Conservation (phyloP, 2,888 invertebrate species). For the Orgyia antiqua region DNA sequence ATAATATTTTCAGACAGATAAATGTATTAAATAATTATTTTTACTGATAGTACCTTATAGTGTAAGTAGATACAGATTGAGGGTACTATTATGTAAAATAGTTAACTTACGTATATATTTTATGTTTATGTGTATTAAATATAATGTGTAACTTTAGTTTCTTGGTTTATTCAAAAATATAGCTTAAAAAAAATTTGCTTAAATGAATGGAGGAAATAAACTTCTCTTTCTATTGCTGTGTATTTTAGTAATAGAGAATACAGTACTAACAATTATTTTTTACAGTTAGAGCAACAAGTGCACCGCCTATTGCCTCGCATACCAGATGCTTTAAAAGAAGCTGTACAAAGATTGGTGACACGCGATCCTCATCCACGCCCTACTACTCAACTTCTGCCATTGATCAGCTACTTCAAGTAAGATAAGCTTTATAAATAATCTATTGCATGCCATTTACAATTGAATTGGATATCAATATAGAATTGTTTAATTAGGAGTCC, state of each 20-base stretch:
- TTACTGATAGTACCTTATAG: too few relatives aligned
- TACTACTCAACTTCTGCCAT: slow-evolving; percentile 91
- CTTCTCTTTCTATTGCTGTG: too few relatives aligned
- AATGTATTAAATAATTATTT: not conserved
- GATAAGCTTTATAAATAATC: slow-evolving; percentile 15
- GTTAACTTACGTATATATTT: too few relatives aligned
- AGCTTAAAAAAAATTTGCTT: too few relatives aligned
- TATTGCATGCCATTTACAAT: too few relatives aligned
- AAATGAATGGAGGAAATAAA: too few relatives aligned
- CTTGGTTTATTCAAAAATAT: not conserved
- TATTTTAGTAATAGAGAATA: too few relatives aligned
- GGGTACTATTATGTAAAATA: too few relatives aligned
- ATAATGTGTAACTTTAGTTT: not conserved
- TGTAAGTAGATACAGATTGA: too few relatives aligned
- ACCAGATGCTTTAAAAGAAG: slow-evolving; percentile 92
- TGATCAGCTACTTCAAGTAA: slow-evolving; percentile 95
- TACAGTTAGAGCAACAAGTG: slow-evolving; percentile 90
- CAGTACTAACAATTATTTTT: too few relatives aligned
- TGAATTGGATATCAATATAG: too few relatives aligned
- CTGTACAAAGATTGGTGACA: slow-evolving; percentile 88
- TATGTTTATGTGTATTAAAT: too few relatives aligned
- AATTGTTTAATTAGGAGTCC: slow-evolving; percentile 30
- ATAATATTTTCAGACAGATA: not conserved
- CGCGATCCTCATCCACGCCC: slow-evolving; percentile 92
- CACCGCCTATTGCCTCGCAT: slow-evolving; percentile 86